Evolutionary conservation across 2,113 vertebrate species (phyloP).

Genomic region (Mirounga angustirostris): DNA sequence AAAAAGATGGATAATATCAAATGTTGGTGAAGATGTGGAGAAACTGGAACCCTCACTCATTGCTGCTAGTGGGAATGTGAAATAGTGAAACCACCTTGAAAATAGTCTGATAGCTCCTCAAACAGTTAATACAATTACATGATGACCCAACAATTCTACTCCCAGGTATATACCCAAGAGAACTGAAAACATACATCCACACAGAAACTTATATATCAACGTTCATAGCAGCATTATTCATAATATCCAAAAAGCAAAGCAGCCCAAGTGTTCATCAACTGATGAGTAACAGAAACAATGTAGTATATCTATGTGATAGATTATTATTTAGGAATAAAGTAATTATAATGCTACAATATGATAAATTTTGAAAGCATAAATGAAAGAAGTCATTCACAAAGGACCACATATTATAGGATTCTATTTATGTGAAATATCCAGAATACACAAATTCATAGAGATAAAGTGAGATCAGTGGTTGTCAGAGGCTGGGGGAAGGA

Average conservation of each 20-base stretch:
- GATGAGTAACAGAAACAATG: not conserved
- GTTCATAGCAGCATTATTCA: not conserved
- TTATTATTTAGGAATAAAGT: not conserved
- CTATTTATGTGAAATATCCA: not conserved
- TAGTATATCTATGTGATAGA: not conserved
- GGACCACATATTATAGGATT: not conserved
- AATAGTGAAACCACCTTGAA: not conserved
- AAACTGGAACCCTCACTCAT: not conserved
- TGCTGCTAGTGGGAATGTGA: not conserved
- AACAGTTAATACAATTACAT: not conserved
- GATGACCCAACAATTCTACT: not conserved
- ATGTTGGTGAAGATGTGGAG: not conserved
- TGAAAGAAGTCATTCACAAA: not conserved
- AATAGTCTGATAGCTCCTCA: not conserved
- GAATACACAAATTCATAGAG: no score
- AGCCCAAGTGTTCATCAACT: not conserved
- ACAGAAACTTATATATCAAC: not conserved
- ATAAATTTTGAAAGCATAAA: not conserved
- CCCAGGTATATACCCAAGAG: not conserved
- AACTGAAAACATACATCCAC: not conserved
- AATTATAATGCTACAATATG: not conserved
- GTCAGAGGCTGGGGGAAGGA: not conserved
- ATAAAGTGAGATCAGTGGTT: not conserved
- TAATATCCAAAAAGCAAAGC: not conserved
- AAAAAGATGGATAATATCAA: not conserved